phyloP scores from a whole-genome alignment of 2,888 invertebrate genomes.

The Abrostola triplasia region DNA sequence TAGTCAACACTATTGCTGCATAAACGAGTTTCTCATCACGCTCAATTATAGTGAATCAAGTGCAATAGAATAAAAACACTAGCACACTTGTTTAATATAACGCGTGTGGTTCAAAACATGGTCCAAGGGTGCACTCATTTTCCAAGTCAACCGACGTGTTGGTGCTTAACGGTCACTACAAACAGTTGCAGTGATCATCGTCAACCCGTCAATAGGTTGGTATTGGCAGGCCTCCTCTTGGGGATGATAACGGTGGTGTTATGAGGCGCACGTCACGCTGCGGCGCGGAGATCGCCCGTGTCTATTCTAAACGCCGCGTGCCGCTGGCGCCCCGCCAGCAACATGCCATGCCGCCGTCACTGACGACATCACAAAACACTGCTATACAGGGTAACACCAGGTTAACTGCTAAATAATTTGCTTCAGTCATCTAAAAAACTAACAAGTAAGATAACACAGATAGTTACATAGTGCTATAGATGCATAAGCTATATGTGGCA shows the following conservation, averaged over 20 bases:
- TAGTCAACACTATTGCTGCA: too few relatives aligned
- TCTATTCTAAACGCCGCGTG: conserved; percentile 23
- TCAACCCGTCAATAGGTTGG: not conserved
- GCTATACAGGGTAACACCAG: conserved; percentile 4
- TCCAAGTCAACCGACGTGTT: too few relatives aligned
- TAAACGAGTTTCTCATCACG: too few relatives aligned
- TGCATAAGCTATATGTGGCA: too few relatives aligned
- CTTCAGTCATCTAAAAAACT: not conserved
- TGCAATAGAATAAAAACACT: too few relatives aligned
- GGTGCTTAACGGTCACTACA: not conserved
- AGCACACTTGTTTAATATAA: too few relatives aligned
- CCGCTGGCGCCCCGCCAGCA: conserved; percentile 42
- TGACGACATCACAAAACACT: not conserved
- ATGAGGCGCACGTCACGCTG: conserved; percentile 10
- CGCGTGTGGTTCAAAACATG: too few relatives aligned
- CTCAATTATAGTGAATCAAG: too few relatives aligned
- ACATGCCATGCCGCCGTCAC: conserved; percentile 17
- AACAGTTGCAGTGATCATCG: not conserved
- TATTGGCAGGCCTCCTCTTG: conserved; percentile 1
- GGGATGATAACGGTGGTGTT: conserved; percentile 11
- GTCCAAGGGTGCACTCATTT: too few relatives aligned
- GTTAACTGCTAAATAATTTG: not conserved
- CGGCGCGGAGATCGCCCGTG: conserved; percentile 13
- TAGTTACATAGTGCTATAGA: too few relatives aligned
- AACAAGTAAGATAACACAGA: too few relatives aligned